Conservation (phyloP, 2,113 vertebrate species). For the Crotalus viridis region DNA sequence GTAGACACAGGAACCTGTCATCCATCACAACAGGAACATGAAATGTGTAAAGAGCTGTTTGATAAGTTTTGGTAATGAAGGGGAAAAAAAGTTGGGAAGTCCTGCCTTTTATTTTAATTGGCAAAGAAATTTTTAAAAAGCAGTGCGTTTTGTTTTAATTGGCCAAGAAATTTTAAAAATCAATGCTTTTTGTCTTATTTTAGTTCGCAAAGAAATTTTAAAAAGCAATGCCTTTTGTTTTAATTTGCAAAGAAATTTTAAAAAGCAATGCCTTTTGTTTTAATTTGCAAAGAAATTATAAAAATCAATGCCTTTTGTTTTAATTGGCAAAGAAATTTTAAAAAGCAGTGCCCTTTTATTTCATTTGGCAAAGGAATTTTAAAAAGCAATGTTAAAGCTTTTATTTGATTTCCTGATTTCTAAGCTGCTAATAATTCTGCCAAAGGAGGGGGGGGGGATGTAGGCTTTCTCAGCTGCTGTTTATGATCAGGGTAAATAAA, state of each 20-base stretch:
- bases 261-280: no score
- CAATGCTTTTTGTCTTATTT: background rate
- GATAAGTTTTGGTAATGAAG: background rate
- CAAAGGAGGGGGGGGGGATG: background rate
- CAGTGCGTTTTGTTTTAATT: no score
- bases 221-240: background rate
- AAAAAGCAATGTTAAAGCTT: background rate
- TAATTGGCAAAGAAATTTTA: background rate
- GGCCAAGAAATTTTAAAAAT: background rate
- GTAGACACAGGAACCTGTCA: background rate
- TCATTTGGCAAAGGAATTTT: background rate
- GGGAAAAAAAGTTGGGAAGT: background rate
- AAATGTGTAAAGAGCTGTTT: background rate
- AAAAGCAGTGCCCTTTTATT: background rate
- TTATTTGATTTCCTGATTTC: conserved; percentile 18
- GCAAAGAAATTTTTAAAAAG: no score
- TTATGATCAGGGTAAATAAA: conserved; percentile 60
- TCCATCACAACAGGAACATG: background rate
- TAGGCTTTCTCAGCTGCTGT: conserved; percentile 38
- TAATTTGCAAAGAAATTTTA: background rate
- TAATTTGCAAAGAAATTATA: no score
- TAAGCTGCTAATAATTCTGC: conserved; percentile 31
- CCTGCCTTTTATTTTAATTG: no score
- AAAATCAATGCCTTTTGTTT: no score
- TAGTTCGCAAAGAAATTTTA: background rate